Base-by-base conservation (phyloP, 92 coral and sea anemone genomes). In the Desmophyllum pertusum region DNA sequence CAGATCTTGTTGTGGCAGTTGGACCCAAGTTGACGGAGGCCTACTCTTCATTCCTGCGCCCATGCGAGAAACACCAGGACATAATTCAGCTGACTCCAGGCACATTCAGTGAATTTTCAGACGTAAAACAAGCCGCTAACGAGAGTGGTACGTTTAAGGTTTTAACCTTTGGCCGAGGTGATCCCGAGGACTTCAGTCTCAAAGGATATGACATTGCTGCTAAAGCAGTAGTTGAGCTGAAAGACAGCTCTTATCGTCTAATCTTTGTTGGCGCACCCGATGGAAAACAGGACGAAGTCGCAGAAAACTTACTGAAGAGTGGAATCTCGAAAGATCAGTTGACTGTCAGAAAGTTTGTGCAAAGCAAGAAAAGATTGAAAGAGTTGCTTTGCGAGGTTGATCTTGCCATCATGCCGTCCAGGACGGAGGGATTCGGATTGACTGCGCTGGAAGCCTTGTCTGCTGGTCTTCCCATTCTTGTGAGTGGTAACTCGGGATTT, bases 131-230 rank as follows among this genome's bases (percentile, higher is more conserved):
- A 31, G 70, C 70, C 3, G 27, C 70, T 0, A 17, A 10, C 21
- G 70, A 33, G 38, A 64, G 36, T 15, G 70, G 31, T 19, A 64
- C 10, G 38, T 64, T 64, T 25, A 61, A 38, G 59, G 55, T 57
- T 27, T 21, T 57, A 23, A 45, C 71, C 13, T 45, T 79, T 79
- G 71, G 83, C 40, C 73, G 71, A 40, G 73, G 52, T 79, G 55
- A 79, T 33, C 39, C 42, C 3, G 83, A 79, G 25, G 83, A 79
- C 55, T 59, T 57, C 83, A 79, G 57, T 15, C 53, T 79, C n/a
- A 79, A 79, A 42, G 83, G 83, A 29, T 79, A 40, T 25, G 83
- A 79, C 57, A 63, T 79, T 38, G 51, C 73, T 63, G 83, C 83
- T 7, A n/a, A 38, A 59, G 74, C 83, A 63, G 63, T 79, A 63